Conservation (phyloP, 1,140 invertebrate species). For the Saxidomus purpurata region DNA sequence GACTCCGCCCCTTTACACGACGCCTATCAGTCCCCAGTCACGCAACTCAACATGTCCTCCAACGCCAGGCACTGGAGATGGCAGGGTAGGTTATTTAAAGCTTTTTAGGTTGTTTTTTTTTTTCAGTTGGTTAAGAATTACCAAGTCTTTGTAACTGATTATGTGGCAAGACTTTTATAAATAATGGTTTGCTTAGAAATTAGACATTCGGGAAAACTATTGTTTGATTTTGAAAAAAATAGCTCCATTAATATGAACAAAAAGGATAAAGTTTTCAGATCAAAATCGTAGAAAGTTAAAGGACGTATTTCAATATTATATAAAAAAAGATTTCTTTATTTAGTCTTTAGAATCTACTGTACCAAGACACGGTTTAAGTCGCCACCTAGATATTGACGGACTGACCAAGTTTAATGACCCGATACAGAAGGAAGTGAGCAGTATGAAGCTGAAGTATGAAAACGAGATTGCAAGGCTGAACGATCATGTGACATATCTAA, state of each 20-base stretch:
- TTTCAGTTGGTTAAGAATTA: too few relatives aligned
- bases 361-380: slow-evolving; percentile 71
- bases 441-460: slow-evolving; percentile 93
- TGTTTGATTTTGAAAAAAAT: too few relatives aligned
- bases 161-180: too few relatives aligned
- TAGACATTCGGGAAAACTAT: too few relatives aligned
- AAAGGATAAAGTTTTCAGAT: too few relatives aligned
- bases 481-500: slow-evolving; percentile 91
- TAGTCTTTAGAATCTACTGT: slow-evolving; percentile 72
- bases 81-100: slow-evolving; percentile 67
- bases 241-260: too few relatives aligned
- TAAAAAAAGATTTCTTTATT: slow-evolving; percentile 6
- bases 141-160: too few relatives aligned
- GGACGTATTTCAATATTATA: too few relatives aligned
- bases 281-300: too few relatives aligned
- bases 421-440: slow-evolving; percentile 92
- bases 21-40: slow-evolving; percentile 76
- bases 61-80: slow-evolving; percentile 77
- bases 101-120: too few relatives aligned
- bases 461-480: slow-evolving; percentile 90
- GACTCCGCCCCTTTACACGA: slow-evolving; percentile 63
- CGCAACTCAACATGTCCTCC: slow-evolving; percentile 81
- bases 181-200: too few relatives aligned
- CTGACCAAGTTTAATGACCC: slow-evolving; percentile 92
- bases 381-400: slow-evolving; percentile 91